Conservation (phyloP, 2,888 invertebrate species). For the Lissonota sp. region DNA sequence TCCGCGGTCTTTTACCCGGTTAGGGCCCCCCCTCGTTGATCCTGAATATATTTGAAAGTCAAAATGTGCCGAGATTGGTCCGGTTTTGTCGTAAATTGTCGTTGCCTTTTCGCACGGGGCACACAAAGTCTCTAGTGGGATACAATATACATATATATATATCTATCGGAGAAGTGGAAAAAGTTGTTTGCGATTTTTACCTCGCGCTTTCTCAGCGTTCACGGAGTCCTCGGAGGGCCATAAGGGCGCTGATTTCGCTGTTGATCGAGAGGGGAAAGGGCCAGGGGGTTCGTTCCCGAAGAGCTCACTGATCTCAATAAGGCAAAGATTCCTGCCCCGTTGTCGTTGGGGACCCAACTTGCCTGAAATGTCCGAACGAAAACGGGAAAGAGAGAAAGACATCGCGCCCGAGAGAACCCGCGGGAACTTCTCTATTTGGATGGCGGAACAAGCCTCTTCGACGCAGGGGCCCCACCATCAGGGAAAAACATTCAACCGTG, state of each 20-base stretch:
- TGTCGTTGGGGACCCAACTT: background rate
- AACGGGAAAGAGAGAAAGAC: conserved; percentile 63
- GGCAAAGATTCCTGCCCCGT: conserved; percentile 49
- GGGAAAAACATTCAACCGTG: conserved; percentile 55
- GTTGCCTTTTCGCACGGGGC: conserved; percentile 43
- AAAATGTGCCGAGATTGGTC: conserved; percentile 73
- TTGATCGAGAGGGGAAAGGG: background rate
- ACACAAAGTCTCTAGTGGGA: conserved; percentile 8
- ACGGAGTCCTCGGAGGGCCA: conserved; percentile 47
- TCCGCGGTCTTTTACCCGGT: conserved; percentile 36
- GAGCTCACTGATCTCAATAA: conserved; percentile 71
- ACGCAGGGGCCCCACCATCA: conserved; percentile 37
- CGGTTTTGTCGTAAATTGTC: conserved; percentile 78
- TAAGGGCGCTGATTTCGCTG: conserved; percentile 55
- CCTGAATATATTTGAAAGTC: conserved; percentile 73
- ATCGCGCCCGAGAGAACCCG: conserved; percentile 37
- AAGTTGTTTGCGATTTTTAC: conserved; percentile 75
- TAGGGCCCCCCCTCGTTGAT: conserved; percentile 7
- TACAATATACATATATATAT: background rate
- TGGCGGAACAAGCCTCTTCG: conserved; percentile 53
- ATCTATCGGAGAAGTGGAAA: conserved; percentile 65
- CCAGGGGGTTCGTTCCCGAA: background rate
- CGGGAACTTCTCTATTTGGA: conserved; percentile 65
- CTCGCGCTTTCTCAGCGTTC: conserved; percentile 62
- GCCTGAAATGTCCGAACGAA: conserved; percentile 18